phyloP scores from a whole-genome alignment of 1,140 invertebrate species.

The Drosophila saltans region DNA sequence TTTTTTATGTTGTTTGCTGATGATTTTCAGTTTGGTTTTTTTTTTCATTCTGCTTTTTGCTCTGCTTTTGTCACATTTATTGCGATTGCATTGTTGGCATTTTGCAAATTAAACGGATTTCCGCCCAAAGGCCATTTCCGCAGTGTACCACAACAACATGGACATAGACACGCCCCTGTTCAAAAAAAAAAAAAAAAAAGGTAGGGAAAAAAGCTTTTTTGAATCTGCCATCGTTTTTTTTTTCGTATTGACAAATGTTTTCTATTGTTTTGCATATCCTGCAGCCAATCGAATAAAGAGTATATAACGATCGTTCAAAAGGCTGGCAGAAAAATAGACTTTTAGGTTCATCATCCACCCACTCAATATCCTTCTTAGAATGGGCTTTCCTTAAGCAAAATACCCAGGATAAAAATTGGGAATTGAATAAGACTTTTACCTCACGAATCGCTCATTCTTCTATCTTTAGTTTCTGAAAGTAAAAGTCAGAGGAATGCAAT shows the following conservation, averaged over 20 bases:
- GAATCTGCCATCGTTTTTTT: slow-evolving; percentile 25
- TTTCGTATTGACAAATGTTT: slow-evolving; percentile 58
- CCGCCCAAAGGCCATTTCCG: slow-evolving; percentile 73
- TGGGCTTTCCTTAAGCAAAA: too few relatives aligned
- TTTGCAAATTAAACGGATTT: slow-evolving; percentile 78
- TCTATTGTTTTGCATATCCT: slow-evolving; percentile 34
- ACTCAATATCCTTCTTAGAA: too few relatives aligned
- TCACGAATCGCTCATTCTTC: too few relatives aligned
- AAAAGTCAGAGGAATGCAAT: too few relatives aligned
- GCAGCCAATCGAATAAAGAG: slow-evolving; percentile 22
- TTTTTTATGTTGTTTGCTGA: slow-evolving; percentile 12
- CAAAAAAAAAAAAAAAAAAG: not conserved
- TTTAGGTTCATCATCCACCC: too few relatives aligned
- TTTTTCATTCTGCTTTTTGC: slow-evolving; percentile 31
- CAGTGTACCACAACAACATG: slow-evolving; percentile 13
- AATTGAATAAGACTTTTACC: too few relatives aligned
- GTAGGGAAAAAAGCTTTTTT: slow-evolving; percentile 20
- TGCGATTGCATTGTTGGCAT: slow-evolving; percentile 73
- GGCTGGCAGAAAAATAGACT: too few relatives aligned
- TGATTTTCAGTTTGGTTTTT: slow-evolving; percentile 4
- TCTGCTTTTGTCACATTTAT: slow-evolving; percentile 74
- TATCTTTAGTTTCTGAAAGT: too few relatives aligned
- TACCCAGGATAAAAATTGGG: too few relatives aligned
- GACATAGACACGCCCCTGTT: slow-evolving; percentile 4
- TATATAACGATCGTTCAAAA: too few relatives aligned